Base-by-base conservation (phyloP, 2,113 vertebrate genomes). In the Marmota monax region DNA sequence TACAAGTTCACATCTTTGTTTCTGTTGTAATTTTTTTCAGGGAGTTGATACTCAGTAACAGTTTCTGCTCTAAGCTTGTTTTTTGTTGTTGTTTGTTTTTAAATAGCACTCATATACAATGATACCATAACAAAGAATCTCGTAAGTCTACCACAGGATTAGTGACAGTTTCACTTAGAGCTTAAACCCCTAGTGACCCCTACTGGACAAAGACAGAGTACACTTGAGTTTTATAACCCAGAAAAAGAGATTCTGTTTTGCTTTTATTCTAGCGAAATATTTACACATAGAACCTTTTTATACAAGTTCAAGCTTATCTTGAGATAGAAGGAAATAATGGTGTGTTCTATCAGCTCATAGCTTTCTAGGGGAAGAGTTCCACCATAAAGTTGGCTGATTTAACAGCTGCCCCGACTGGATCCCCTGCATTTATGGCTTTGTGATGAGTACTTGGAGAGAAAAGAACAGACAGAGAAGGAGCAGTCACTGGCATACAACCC, bases 121-220 rank as follows among this genome's bases (percentile, higher is more conserved):
- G 86, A 90, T 32, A 45, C 45, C 25, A 88, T 29, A n/a, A 92
- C 32, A 94, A 96, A 80, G 58, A 85, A 82, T 80, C 7, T 42
- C 34, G 83, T 6, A 96, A 51, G 53, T 87, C 76, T 83, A 58
- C 29, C 45, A 45, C 1, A 73, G 34, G 18, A 77, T 78, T 45
- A 94, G 27, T 42, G 32, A 42, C 61, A 83, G 18, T 9, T 53
- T 70, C 56, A 90, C 32, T 97, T 72, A 48, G 18, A 95, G 37
- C n/a, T 90, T 96, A 96, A 67, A 20, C 37, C 51, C 89, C 73
- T 80, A 98, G 95, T 95, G 97, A 95, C 94, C 89, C 85, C 96
- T 97, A 92, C 92, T 92, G 95, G 97, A 94, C 92, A 97, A 92
- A 97, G 58, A 76, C 14, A 92, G 51, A 93, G 63, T 86, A 76